Evolutionary conservation across 1,140 invertebrate species (phyloP).

Genomic region (Eulimnadia texana): DNA sequence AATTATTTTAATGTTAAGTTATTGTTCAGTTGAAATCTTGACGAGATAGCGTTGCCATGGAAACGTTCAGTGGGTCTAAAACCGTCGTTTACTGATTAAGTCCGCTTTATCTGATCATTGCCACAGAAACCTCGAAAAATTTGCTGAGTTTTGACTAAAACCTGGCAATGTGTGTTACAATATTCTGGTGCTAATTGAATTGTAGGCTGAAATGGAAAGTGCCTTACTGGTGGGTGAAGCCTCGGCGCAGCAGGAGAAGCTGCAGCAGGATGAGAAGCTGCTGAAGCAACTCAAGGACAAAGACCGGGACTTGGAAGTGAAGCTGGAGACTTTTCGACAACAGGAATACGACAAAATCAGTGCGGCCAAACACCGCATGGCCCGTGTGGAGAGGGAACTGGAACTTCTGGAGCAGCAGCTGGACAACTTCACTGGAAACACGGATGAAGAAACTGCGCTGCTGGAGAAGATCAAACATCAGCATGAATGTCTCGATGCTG

Average conservation of each 20-base stretch:
- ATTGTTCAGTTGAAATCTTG: too few relatives aligned
- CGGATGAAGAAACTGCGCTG: constrained; percentile 39
- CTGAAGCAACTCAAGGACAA: constrained; percentile 46
- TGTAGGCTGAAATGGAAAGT: constrained; percentile 64
- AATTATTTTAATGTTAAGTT: too few relatives aligned
- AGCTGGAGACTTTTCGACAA: constrained; percentile 32
- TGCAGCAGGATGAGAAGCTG: constrained; percentile 50
- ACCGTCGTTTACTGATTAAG: too few relatives aligned
- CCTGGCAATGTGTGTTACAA: background rate
- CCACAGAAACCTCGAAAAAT: too few relatives aligned
- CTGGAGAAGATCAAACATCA: constrained; percentile 40
- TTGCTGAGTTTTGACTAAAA: too few relatives aligned
- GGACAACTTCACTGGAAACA: constrained; percentile 23
- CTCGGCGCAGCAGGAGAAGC: constrained; percentile 53
- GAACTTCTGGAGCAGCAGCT: constrained; percentile 26
- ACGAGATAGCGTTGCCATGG: too few relatives aligned
- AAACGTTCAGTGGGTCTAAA: too few relatives aligned
- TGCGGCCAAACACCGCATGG: constrained; percentile 13
- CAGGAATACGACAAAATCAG: constrained; percentile 12
- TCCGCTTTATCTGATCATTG: too few relatives aligned
- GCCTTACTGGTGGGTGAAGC: constrained; percentile 66
- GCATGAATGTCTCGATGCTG: constrained; percentile 37
- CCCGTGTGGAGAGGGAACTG: constrained; percentile 28
- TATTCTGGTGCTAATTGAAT: too few relatives aligned
- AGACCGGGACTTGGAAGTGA: constrained; percentile 36